Percentiles rank a stretch among this genome's conserved stretches.
Conservation (phyloP, 2,797 vertebrate species). For the Acropternis orthonyx region DNA sequence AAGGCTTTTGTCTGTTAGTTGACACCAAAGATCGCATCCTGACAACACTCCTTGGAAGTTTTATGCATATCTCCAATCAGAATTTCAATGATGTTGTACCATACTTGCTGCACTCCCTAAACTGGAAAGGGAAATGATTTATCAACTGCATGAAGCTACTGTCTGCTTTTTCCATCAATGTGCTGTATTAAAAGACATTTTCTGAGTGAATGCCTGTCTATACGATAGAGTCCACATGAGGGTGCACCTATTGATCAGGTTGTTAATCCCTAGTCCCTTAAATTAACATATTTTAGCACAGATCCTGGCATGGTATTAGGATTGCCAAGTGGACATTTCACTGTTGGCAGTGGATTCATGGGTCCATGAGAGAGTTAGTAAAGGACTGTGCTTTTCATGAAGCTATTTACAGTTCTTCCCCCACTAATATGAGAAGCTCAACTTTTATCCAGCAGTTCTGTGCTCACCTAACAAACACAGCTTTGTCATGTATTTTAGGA, state of each 20-base stretch:
- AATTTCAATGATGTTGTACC: background rate
- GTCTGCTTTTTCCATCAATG: background rate
- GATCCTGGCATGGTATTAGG: background rate
- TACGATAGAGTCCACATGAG: background rate
- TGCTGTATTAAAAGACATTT: background rate
- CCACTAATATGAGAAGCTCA: background rate
- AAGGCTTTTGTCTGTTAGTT: background rate
- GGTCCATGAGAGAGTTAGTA: background rate
- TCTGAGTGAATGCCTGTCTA: background rate
- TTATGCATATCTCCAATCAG: background rate
- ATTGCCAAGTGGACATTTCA: constrained; percentile 2
- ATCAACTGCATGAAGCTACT: background rate
- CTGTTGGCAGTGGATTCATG: background rate
- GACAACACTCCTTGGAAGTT: background rate
- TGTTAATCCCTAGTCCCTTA: background rate
- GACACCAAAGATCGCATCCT: background rate
- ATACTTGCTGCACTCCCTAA: background rate
- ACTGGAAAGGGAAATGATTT: background rate
- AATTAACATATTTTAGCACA: background rate
- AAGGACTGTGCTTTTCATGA: background rate
- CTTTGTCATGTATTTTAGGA: background rate
- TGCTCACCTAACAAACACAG: background rate
- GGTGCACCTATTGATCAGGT: background rate
- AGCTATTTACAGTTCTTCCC: background rate
- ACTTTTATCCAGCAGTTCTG: background rate